These are phyloP conservation scores for Bhutanitis thaidina DNA, from an alignment of 2,888 invertebrate species.

Conservation along the genomic window DNA sequence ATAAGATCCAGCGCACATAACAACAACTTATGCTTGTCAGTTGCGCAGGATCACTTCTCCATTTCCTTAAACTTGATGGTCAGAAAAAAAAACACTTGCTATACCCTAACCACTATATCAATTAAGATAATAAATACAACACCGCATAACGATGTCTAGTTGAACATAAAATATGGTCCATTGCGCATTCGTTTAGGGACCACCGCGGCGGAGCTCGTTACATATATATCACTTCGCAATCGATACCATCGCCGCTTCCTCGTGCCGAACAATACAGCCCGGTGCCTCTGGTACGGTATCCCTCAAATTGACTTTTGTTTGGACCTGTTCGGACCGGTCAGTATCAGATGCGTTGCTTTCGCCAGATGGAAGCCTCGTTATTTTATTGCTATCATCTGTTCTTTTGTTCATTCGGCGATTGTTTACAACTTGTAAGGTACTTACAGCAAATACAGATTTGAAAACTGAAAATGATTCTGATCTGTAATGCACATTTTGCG, in stretches of 20 bases:
- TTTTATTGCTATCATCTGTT: constrained; percentile 17
- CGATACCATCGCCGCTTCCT: constrained; percentile 31
- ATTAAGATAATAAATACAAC: constrained; percentile 40
- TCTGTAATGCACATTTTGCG: too few species aligned
- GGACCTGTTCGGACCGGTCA: constrained; percentile 12
- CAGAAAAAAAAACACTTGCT: not conserved
- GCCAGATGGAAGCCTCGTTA: constrained; percentile 11
- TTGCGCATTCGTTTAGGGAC: constrained; percentile 22
- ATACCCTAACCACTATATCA: not conserved
- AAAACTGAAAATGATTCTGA: too few species aligned
- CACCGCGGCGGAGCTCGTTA: constrained; percentile 28
- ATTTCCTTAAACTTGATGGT: too few species aligned
- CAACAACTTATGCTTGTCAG: too few species aligned
- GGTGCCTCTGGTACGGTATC: constrained; percentile 15
- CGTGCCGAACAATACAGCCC: constrained; percentile 28
- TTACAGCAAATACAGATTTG: too few species aligned
- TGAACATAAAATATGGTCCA: constrained; percentile 28
- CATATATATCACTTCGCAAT: constrained; percentile 27
- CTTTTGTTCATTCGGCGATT: constrained; percentile 9
- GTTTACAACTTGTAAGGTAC: too few species aligned
- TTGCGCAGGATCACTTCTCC: too few species aligned
- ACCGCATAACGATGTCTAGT: constrained; percentile 35
- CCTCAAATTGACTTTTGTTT: constrained; percentile 22
- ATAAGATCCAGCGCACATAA: too few species aligned
- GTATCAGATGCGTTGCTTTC: constrained; percentile 14